These are phyloP conservation scores for Theristicus caerulescens DNA, from an alignment of 2,113 vertebrate genomes.

Conservation along the genomic window DNA sequence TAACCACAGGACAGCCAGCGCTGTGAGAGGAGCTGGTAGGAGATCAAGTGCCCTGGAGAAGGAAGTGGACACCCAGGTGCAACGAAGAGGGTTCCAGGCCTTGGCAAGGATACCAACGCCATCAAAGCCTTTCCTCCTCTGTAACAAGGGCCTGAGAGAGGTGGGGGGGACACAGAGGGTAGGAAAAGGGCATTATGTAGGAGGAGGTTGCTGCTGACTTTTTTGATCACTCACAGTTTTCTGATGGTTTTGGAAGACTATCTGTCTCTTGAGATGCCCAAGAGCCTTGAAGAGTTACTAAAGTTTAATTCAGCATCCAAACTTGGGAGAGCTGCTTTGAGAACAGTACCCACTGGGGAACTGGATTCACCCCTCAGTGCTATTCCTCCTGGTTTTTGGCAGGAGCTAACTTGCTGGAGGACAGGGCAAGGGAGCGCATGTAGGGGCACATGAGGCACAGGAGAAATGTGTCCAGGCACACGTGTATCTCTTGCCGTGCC, in stretches of 20 bases:
- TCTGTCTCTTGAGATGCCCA: background rate
- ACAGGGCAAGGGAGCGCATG: background rate
- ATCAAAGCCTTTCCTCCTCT: background rate
- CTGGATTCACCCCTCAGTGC: background rate
- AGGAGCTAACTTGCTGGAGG: background rate
- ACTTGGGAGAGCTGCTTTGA: background rate
- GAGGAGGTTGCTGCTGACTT: background rate
- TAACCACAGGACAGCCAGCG: background rate
- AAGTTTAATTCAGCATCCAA: background rate
- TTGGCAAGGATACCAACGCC: background rate
- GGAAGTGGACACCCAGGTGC: background rate
- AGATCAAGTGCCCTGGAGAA: background rate
- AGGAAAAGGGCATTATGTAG: background rate
- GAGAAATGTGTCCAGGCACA: background rate
- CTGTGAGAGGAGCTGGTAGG: background rate
- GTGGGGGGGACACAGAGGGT: background rate
- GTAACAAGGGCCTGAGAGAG: background rate
- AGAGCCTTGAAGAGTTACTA: background rate
- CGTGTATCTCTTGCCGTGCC: accelerated
- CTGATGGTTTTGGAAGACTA: background rate
- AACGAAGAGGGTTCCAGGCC: background rate
- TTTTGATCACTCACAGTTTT: background rate
- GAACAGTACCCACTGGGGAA: background rate
- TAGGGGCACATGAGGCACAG: background rate
- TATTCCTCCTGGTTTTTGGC: background rate